phyloP scores from a whole-genome alignment of 2,888 invertebrate genomes.

The Nomada goodeniana region DNA sequence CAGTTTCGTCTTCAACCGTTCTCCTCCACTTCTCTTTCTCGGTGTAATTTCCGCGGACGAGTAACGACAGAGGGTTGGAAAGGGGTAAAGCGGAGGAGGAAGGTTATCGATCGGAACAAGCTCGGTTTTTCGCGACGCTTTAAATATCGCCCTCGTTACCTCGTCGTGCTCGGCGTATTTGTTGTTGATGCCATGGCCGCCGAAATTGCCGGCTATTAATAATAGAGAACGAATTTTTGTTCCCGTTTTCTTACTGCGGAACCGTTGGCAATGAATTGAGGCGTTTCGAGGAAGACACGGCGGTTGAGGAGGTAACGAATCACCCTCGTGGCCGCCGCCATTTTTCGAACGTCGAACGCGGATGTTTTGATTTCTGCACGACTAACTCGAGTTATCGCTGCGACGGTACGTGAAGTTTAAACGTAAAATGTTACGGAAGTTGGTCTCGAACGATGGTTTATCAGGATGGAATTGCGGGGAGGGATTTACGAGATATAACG shows the following conservation, averaged over 20 bases:
- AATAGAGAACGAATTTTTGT: constrained; percentile 44
- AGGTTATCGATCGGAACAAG: constrained; percentile 23
- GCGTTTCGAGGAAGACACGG: constrained; percentile 3
- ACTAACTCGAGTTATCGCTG: constrained; percentile 27
- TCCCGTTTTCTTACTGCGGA: constrained; percentile 15
- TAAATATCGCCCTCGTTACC: constrained; percentile 52
- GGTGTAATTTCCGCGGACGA: constrained; percentile 35
- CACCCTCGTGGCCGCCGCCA: constrained; percentile 10
- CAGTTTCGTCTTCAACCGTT: constrained; percentile 2
- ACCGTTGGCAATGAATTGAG: constrained; percentile 17
- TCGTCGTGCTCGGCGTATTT: constrained; percentile 34
- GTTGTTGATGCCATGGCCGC: constrained; percentile 23
- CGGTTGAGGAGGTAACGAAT: constrained; percentile 28
- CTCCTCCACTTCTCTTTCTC: constrained; percentile 4
- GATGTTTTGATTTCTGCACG: constrained; percentile 43
- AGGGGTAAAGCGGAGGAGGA: not conserved
- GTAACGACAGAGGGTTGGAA: constrained; percentile 6
- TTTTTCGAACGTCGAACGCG: constrained; percentile 27
- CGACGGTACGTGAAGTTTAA: not conserved
- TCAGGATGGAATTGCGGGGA: not conserved
- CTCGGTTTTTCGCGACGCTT: constrained; percentile 25
- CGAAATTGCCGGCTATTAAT: constrained; percentile 47
- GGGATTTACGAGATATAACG: not conserved
- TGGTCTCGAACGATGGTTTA: not conserved
- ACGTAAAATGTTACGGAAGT: not conserved